Percentiles rank a stretch among this genome's conserved stretches.
Evolutionary conservation across 2,797 vertebrate species (phyloP).

Genomic region (Hoplostethus mediterraneus): DNA sequence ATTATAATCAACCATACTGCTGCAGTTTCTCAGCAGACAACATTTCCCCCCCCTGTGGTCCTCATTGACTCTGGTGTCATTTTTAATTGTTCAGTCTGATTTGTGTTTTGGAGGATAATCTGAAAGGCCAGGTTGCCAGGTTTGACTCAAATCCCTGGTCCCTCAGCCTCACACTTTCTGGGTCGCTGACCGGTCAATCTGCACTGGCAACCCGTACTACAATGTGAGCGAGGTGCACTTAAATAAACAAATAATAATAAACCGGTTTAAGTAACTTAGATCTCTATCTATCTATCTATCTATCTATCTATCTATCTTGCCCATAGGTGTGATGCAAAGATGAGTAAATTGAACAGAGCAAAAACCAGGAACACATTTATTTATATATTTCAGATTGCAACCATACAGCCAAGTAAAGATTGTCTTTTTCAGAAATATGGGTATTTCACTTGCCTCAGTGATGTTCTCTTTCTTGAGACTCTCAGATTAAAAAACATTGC

Average conservation of each 20-base stretch:
- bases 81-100: constrained; percentile 28
- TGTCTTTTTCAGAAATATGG: no score
- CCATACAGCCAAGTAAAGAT: no score
- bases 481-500: no score
- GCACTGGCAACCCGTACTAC: constrained; percentile 9
- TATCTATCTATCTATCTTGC: not conserved
- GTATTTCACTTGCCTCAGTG: no score
- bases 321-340: no score
- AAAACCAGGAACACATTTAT: no score
- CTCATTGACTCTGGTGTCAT: not conserved
- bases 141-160: constrained; percentile 8
- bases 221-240: not conserved
- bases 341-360: no score
- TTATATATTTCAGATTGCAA: no score
- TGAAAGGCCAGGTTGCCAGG: constrained; percentile 38
- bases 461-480: no score
- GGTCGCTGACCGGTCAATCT: constrained; percentile 39
- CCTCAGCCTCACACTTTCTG: constrained; percentile 29
- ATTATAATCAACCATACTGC: no score
- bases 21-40: not conserved
- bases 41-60: not conserved
- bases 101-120: constrained; percentile 14
- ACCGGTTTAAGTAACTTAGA: not conserved
- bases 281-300: constrained; percentile 1
- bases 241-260: no score